phyloP scores from a whole-genome alignment of 1,140 invertebrate genomes.

The Leptinotarsa texana region DNA sequence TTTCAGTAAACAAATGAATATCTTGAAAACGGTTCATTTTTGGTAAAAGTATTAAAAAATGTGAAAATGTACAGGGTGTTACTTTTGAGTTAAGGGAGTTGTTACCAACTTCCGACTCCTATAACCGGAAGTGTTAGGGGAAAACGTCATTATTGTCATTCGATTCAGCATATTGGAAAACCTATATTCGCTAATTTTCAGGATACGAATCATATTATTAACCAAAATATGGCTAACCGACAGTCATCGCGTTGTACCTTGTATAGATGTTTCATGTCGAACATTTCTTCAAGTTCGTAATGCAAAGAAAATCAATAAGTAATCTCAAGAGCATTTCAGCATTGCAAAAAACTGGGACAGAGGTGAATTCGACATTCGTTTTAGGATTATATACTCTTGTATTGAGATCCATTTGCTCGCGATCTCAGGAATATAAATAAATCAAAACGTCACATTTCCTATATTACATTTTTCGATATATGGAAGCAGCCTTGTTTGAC shows the following conservation, averaged over 20 bases:
- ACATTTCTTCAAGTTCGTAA: background rate
- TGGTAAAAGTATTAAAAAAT: no score
- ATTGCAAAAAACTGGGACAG: constrained; percentile 11
- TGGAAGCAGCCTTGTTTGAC: constrained; percentile 48
- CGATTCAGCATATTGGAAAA: background rate
- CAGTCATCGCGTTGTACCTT: no score
- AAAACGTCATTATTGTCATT: background rate
- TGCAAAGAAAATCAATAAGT: constrained; percentile 9
- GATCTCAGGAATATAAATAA: constrained; percentile 46
- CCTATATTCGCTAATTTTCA: background rate
- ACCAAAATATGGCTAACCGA: background rate
- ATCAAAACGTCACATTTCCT: constrained; percentile 51
- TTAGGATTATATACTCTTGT: constrained; percentile 33
- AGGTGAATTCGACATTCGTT: constrained; percentile 32
- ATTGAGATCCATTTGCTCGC: constrained; percentile 41
- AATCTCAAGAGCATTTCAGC: background rate
- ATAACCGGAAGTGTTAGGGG: background rate
- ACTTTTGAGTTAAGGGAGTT: no score
- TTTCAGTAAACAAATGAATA: no score
- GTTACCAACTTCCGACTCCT: no score
- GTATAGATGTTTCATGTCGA: no score
- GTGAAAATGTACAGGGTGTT: no score
- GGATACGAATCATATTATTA: background rate
- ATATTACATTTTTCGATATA: constrained; percentile 51
- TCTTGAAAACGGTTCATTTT: no score